Base-by-base conservation (phyloP, 35 echinoderm and acorn worm species). In the Lytechinus variegatus region DNA sequence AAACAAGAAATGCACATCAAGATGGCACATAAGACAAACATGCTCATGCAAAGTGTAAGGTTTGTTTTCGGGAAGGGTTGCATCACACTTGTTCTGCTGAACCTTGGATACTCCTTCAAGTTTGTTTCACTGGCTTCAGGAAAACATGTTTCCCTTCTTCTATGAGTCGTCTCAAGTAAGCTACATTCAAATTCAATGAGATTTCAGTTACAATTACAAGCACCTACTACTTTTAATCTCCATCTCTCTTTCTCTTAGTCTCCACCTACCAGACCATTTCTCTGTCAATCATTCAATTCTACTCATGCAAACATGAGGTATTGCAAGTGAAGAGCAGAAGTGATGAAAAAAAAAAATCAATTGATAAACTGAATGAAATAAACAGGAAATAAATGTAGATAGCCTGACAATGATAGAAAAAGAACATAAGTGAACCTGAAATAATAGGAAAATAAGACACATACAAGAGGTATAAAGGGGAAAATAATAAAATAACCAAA, bases 1-100 rank as follows among this genome's bases (percentile, higher is more conserved):
- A 79, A 79, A 79, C 66, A 79, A n/a, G 66, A 24, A 79, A 79
- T 79, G 66, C 16, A 79, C 66, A 79, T 79, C 66, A 79, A 79
- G 66, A 16, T 79, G 21, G 66, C 66, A 79, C 66, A 79, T 24
- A 79, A 79, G 66, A 79, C 66, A 79, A 79, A 79, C 66, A 79
- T 79, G 66, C 66, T 79, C 66, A 79, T 79, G 66, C 66, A 19
- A 79, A 24, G 19, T 6, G 66, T 79, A 79, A 79, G 8, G 66
- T 79, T n/a, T 79, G 21, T 79, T 79, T 79, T 79, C 19, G n/a
- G 66, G 66, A 79, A 79, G 56, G 56, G 9, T 79, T 79, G 19
- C 66, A 79, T 79, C 66, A 79, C 19, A 79, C 14, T 79, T 79
- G 6, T 79, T 79, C 19, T 79, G 66, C 2, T 44, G 33, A 44